Conservation (phyloP, 2,888 invertebrate species). For the Brachyopa scutellaris region DNA sequence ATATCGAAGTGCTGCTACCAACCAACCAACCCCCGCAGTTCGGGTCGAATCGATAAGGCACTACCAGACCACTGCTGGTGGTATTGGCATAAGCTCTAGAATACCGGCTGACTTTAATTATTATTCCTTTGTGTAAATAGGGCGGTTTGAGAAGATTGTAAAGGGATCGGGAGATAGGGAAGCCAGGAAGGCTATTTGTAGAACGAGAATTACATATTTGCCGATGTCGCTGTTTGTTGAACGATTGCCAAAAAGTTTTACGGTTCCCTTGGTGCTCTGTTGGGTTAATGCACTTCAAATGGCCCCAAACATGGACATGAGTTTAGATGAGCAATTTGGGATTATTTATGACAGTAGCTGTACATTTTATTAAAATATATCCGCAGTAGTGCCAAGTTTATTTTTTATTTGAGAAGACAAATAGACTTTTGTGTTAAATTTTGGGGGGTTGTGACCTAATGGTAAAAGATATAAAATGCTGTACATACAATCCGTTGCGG, state of each 20-base stretch:
- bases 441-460: too few relatives aligned
- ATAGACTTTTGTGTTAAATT: too few relatives aligned
- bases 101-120: constrained; percentile 34
- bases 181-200: too few relatives aligned
- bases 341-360: constrained; percentile 51
- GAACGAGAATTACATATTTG: too few relatives aligned
- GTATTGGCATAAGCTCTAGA: constrained; percentile 6
- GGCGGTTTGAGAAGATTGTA: too few relatives aligned
- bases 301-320: constrained; percentile 30
- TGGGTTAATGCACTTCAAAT: constrained; percentile 59
- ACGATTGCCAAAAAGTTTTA: constrained; percentile 15
- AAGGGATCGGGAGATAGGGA: too few relatives aligned
- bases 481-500: too few relatives aligned
- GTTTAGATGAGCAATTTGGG: constrained; percentile 37
- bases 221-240: constrained; percentile 1
- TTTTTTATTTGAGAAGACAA: background rate
- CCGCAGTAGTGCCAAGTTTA: constrained; percentile 39
- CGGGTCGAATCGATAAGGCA: constrained; percentile 26
- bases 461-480: too few relatives aligned
- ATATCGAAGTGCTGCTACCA: too few relatives aligned
- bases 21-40: too few relatives aligned
- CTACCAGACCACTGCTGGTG: too few relatives aligned
- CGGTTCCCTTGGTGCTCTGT: background rate
- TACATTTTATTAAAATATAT: constrained; percentile 28
- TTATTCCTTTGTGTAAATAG: background rate